Conservation (phyloP, 1,140 invertebrate genomes). For the Lepidurus apus region DNA sequence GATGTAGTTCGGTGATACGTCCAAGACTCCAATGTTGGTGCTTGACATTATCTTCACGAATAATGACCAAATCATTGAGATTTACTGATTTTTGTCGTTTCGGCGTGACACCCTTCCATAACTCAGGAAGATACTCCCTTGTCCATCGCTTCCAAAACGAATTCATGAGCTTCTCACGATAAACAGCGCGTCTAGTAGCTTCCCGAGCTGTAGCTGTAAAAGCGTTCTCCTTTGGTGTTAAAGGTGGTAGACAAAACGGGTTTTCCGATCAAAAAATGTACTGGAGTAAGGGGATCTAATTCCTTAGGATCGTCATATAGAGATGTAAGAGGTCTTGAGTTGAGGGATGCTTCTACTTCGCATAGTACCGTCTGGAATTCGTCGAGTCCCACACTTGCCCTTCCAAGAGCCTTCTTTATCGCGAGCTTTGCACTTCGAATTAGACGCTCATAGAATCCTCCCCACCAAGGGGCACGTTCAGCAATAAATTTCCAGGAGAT, state of each 20-base stretch:
- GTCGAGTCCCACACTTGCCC: constrained; percentile 33
- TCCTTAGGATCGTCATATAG: constrained; percentile 27
- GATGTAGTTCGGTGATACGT: constrained; percentile 35
- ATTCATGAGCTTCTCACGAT: neutral
- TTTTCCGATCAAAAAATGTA: constrained; percentile 34
- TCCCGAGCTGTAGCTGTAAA: neutral
- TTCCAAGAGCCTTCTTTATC: constrained; percentile 34
- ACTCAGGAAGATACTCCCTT: neutral
- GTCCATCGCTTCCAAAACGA: constrained; percentile 19
- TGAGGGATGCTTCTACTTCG: constrained; percentile 36
- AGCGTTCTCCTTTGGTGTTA: neutral
- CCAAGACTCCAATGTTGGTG: constrained; percentile 40
- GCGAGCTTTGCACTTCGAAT: constrained; percentile 33
- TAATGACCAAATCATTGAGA: neutral
- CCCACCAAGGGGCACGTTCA: constrained; percentile 31
- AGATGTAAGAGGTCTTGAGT: constrained; percentile 32
- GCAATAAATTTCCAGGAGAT: constrained; percentile 25
- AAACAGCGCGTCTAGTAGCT: neutral
- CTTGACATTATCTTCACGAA: neutral
- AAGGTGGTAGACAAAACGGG: neutral
- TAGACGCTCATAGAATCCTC: constrained; percentile 36
- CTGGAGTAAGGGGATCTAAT: constrained; percentile 28
- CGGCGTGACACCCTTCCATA: neutral
- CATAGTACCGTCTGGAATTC: constrained; percentile 34
- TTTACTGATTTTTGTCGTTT: neutral